Conservation (phyloP, 2,888 invertebrate species). For the Tinea semifulvella region DNA sequence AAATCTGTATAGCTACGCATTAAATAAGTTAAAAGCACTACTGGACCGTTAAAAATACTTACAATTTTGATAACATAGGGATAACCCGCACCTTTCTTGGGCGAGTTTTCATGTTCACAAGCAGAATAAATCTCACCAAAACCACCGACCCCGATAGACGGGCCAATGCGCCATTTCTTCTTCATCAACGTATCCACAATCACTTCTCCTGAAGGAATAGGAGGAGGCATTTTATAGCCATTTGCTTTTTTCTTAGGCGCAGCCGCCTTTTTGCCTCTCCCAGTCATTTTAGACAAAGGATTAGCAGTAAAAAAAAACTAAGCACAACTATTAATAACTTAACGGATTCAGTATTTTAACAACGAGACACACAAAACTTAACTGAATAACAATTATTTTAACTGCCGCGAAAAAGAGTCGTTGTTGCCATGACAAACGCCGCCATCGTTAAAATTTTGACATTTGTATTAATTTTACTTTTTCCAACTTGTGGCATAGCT, state of each 20-base stretch:
- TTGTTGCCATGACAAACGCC: background rate
- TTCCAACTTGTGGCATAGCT: no score
- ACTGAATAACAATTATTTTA: background rate
- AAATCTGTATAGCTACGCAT: no score
- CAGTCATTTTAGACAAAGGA: slow-evolving; percentile 30
- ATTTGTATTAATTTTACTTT: background rate
- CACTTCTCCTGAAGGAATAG: slow-evolving; percentile 78
- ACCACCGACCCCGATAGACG: slow-evolving; percentile 90
- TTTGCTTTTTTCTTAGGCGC: slow-evolving; percentile 46
- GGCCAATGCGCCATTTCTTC: slow-evolving; percentile 86
- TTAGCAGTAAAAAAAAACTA: background rate
- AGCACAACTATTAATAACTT: background rate
- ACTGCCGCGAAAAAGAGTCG: background rate
- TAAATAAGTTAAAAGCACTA: no score
- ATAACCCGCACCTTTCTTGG: slow-evolving; percentile 61
- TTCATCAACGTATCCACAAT: slow-evolving; percentile 76
- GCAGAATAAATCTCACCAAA: slow-evolving; percentile 95
- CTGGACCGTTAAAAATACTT: slow-evolving; percentile 48
- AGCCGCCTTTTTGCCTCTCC: slow-evolving; percentile 42
- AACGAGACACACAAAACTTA: background rate
- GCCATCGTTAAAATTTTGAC: background rate
- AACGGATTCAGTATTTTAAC: background rate
- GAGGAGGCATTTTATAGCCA: slow-evolving; percentile 71
- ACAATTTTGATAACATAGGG: slow-evolving; percentile 84
- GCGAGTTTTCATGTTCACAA: slow-evolving; percentile 64